Base-by-base conservation (phyloP, 2,888 invertebrate genomes). In the Apodemia zela region DNA sequence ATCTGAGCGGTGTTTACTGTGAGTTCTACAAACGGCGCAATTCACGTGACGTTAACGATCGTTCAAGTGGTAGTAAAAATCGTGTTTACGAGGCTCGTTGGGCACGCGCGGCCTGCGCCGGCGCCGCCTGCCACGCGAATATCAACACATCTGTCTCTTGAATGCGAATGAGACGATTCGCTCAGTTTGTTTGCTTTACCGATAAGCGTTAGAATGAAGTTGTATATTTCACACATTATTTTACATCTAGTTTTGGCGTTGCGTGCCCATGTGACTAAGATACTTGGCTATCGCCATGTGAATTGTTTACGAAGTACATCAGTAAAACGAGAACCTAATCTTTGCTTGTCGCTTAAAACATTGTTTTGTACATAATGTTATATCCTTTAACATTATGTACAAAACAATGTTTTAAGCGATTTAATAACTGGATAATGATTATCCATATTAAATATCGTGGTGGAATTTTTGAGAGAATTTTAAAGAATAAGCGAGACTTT, bases 21-120 rank as follows among this genome's bases (percentile, higher is more conserved):
- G 84, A 85, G 86, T 84, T 87, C 88, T 89, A 89, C 87, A 89
- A 89, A 89, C 82, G 90, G 87, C 81, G 89, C 87, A 86, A 87
- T 89, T 84, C 85, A 82, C 80, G 85, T 86, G 90, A 90, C 89
- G 84, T 89, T 89, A 88, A 91, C 85, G 89, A 89, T 79, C 84
- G 76, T 81, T 89, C 78, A 82, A 88, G 89, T 81, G 86, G 87
- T 86, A 83, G 87, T 89, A 89, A 91, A 90, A 90, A 89, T 89
- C 85, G 88, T 87, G 87, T 89, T 88, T 87, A 89, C 86, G 85
- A 81, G 74, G 77, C 75, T 76, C 75, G 72, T 78, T 73, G 71
- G 77, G 77, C 74, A 80, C 84, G 82, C 85, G 79, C 79, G 85
- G 79, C 72, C 72, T 77, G 79, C 81, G 79, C 80, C 70, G 69